Evolutionary conservation across 2,888 invertebrate genomes (phyloP), one percentile per base, ranked within the genome.

Genomic region (Athripsodes cinereus): DNA sequence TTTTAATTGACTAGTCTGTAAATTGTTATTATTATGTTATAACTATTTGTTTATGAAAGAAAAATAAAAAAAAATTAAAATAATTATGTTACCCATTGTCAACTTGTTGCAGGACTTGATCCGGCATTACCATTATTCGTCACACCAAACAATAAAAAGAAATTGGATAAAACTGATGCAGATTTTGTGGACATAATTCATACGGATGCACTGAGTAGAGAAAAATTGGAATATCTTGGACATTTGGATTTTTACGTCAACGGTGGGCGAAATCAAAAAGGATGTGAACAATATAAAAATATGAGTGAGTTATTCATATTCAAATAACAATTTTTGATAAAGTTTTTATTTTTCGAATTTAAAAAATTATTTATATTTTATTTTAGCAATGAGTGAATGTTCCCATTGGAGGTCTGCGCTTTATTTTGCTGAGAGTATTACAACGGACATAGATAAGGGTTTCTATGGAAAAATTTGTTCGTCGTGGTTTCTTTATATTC

Each of bases 101-200:
- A n/a, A n/a, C 13, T 16, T 40, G 13, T 40, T 54, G 1, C 64
- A 84, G 86, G 81, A 1, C 67, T 86, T 16, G 86, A 86, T 67
- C 85, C 86, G 1, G 86, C 86, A 0, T 70, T 82, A 65, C 86
- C 86, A 0, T 65, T 85, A 8, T 86, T 85, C 63, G 79, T 79
- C 0, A 75, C 79, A 0, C 70, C 69, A 1, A 72, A 77, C 53
- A 57, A 66, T 1, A 69, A 70, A 0, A 74, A 71, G 35, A 81
- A 81, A 65, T 64, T 86, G 20, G 83, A 84, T 66, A 64, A 71
- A 1, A 68, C 67, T 1, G 85, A 86, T 66, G 86, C 83, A 0
- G 72, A 75, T 0, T 82, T 81, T 64, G 84, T 86, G 0, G 85
- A 86, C 65, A 77, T 83, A 1, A 74, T 85, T 6, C 86, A 86